A percentile compares a stretch with the other conserved stretches of the same genome.
phyloP scores from a whole-genome alignment of 2,113 vertebrate genomes.

The Parotia lawesii region DNA sequence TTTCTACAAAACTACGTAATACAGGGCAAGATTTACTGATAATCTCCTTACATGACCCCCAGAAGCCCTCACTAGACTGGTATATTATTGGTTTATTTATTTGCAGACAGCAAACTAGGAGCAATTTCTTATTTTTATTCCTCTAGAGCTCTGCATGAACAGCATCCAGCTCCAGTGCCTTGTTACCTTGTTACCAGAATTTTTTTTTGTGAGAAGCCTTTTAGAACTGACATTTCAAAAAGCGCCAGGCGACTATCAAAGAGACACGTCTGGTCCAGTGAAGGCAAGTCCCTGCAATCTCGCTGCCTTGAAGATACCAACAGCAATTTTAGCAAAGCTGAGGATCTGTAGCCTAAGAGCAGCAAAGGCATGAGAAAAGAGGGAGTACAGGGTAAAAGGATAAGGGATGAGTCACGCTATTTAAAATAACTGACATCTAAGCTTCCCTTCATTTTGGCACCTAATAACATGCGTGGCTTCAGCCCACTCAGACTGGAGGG shows the following conservation, averaged over 20 bases:
- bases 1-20: not conserved
- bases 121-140: conserved; percentile 13
- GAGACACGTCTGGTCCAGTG: conserved; percentile 21
- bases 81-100: conserved; percentile 2
- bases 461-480: not conserved
- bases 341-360: conserved; percentile 9
- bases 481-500: not conserved
- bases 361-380: conserved; percentile 10
- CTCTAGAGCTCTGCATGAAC: not conserved
- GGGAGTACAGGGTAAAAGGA: conserved; percentile 6
- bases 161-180: not conserved
- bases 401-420: conserved; percentile 26
- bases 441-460: not conserved
- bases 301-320: conserved; percentile 43
- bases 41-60: not conserved
- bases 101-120: not conserved
- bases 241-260: not conserved
- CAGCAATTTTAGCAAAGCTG: conserved; percentile 14
- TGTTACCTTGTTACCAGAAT: not conserved
- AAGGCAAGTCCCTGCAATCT: conserved; percentile 15
- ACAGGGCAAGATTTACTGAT: not conserved
- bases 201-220: not conserved
- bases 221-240: conserved; percentile 45
- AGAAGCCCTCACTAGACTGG: not conserved
- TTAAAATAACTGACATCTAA: conserved; percentile 47